Base-by-base conservation (phyloP, 2,797 vertebrate species). In the Halcyon badia region DNA sequence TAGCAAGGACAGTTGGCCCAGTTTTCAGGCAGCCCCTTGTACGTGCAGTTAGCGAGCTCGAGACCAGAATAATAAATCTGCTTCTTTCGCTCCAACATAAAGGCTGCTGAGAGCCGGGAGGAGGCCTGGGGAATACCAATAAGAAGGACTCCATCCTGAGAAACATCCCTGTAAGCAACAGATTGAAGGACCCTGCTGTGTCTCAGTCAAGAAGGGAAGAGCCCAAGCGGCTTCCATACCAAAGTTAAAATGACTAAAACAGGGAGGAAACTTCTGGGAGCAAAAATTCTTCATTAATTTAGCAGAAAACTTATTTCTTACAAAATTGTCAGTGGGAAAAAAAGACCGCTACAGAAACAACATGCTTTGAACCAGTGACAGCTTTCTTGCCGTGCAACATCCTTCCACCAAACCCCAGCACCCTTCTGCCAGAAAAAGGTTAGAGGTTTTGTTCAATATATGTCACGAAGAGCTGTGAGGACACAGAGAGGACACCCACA, bases 1-100 rank as follows among this genome's bases (percentile, higher is more conserved):
- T 4, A 44, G 82, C 68, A 52, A 84, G 82, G 61, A 30, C 62
- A 78, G 62, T 2, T 19, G 3, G 75, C 60, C 42, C 31, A 6
- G 3, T 69, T 76, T 69, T 28, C 62, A 87, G 86, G 70, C 42
- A 6, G 30, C 8, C 37, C n/a, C 35, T 35, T 31, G 11, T 62
- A n/a, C 1, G 0, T 5, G 2, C 44, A 80, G 33, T 15, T 35
- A 88, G 19, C 0, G 1, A 90, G 69, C 28, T 88, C 15, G 2
- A 86, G 91, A 83, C 85, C 82, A 60, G 80, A 96, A 95, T 94
- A 93, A 86, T 35, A 94, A 92, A 87, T 33, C 25, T 71, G 35
- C 44, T 82, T 35, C 86, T 52, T 60, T 64, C 11, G 4, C 46
- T 85, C 78, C 64, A 78, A 61, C 9, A 69, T 19, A 94, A 94